Conservation (phyloP, 1,140 invertebrate genomes). For the Ceratosolen fusciceps region DNA sequence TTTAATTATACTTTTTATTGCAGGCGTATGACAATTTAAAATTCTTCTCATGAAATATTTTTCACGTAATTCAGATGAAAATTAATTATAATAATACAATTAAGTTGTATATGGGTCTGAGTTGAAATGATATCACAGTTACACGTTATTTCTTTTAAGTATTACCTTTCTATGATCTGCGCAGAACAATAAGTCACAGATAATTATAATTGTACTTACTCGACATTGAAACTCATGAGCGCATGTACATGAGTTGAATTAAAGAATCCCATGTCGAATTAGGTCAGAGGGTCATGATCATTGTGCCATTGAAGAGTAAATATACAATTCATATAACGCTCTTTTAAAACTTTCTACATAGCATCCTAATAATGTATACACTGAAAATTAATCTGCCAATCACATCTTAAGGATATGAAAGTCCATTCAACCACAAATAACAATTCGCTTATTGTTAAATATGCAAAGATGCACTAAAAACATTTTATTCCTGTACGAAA, state of each 20-base stretch:
- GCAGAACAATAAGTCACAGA: background rate
- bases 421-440: background rate
- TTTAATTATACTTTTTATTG: no score
- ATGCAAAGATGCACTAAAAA: background rate
- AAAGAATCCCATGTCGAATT: conserved; percentile 9
- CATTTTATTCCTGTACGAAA: background rate
- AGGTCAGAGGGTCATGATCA: conserved; percentile 30
- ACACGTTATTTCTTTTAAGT: no score
- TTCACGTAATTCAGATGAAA: no score
- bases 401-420: background rate
- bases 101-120: no score
- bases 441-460: background rate
- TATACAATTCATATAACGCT: background rate
- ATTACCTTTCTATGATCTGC: background rate
- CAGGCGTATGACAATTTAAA: no score
- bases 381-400: background rate
- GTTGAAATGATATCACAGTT: no score
- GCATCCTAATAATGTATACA: background rate
- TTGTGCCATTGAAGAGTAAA: background rate
- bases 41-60: no score
- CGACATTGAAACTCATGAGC: background rate
- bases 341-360: conserved; percentile 10
- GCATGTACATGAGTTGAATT: background rate
- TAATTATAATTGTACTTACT: background rate
- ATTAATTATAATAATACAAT: no score